Percentiles rank a stretch among this genome's conserved stretches.
Conservation (phyloP, 2,888 invertebrate genomes). For the Oscheius onirici region DNA sequence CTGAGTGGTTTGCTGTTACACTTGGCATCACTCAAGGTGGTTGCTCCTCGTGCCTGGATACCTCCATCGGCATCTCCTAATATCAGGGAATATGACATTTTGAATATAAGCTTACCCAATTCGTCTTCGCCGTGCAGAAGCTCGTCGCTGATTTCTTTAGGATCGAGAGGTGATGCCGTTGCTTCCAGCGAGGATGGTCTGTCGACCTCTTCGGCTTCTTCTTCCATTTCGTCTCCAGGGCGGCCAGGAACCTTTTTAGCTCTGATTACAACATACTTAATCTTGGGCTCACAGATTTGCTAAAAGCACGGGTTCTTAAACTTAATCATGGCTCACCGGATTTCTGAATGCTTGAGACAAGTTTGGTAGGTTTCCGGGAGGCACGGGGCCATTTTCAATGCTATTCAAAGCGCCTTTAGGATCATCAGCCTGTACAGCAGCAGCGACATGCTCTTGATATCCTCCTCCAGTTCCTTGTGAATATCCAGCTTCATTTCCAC, state of each 20-base stretch:
- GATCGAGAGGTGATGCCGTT: slow-evolving; percentile 45
- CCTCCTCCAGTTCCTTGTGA: slow-evolving; percentile 30
- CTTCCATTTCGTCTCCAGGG: slow-evolving; percentile 41
- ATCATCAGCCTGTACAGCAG: slow-evolving; percentile 41
- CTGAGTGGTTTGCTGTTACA: slow-evolving; percentile 51
- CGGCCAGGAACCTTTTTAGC: slow-evolving; percentile 38
- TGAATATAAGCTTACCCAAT: not conserved
- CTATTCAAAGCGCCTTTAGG: slow-evolving; percentile 16
- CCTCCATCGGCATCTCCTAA: slow-evolving; percentile 30
- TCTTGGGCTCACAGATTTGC: slow-evolving; percentile 27
- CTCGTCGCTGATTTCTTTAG: slow-evolving; percentile 40
- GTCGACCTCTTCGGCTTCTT: slow-evolving; percentile 45
- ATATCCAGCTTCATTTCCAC: slow-evolving; percentile 19
- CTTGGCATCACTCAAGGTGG: slow-evolving; percentile 50
- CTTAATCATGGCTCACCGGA: slow-evolving; percentile 25
- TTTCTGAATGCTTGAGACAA: slow-evolving; percentile 44
- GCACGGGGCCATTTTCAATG: slow-evolving; percentile 6
- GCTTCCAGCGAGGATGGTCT: slow-evolving; percentile 41
- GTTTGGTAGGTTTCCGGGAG: slow-evolving; percentile 14
- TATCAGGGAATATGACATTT: not conserved
- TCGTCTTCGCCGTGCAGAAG: slow-evolving; percentile 31
- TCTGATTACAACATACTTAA: slow-evolving; percentile 49
- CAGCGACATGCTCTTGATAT: slow-evolving; percentile 22
- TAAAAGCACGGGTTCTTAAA: not conserved
- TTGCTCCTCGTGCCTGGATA: slow-evolving; percentile 47